Evolutionary conservation across 2,797 vertebrate species (phyloP).

Genomic region (Aulostomus chinensis): DNA sequence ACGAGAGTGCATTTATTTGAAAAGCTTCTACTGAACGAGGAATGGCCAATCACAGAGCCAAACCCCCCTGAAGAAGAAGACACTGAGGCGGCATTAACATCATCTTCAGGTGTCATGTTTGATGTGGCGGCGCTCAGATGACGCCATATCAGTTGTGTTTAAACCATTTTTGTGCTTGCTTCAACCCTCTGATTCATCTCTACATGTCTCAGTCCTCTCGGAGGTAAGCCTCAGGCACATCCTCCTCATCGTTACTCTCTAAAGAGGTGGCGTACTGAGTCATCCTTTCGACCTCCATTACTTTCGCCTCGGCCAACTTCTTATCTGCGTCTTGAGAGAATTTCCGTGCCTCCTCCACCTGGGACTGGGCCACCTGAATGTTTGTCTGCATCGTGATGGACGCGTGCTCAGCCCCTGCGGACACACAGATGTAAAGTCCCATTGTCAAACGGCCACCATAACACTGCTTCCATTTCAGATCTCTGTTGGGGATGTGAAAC

Average conservation of each 20-base stretch:
- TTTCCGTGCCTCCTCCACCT: conserved; percentile 86
- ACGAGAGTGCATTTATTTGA: no score
- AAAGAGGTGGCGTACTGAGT: conserved; percentile 53
- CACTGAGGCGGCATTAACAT: no score
- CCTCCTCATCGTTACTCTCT: conserved; percentile 68
- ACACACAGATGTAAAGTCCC: conserved; percentile 14
- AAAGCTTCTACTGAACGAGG: no score
- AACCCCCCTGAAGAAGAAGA: no score
- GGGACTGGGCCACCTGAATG: conserved; percentile 85
- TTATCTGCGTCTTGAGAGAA: conserved; percentile 86
- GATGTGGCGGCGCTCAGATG: no score
- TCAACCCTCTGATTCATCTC: background rate
- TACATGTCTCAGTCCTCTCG: conserved; percentile 87
- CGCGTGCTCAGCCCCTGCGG: conserved; percentile 89
- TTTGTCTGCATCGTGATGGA: conserved; percentile 83
- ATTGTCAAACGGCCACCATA: no score
- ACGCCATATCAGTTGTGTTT: no score
- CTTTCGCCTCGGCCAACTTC: conserved; percentile 87
- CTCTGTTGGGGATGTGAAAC: no score
- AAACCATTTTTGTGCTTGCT: background rate
- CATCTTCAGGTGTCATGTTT: no score
- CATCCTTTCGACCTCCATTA: conserved; percentile 87
- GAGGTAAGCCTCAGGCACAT: conserved; percentile 87
- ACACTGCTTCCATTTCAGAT: conserved; percentile 1
- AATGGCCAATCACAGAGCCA: no score